These are phyloP conservation scores for Empidonax alnorum DNA, from an alignment of 2,113 vertebrate species.

Conservation along the genomic window DNA sequence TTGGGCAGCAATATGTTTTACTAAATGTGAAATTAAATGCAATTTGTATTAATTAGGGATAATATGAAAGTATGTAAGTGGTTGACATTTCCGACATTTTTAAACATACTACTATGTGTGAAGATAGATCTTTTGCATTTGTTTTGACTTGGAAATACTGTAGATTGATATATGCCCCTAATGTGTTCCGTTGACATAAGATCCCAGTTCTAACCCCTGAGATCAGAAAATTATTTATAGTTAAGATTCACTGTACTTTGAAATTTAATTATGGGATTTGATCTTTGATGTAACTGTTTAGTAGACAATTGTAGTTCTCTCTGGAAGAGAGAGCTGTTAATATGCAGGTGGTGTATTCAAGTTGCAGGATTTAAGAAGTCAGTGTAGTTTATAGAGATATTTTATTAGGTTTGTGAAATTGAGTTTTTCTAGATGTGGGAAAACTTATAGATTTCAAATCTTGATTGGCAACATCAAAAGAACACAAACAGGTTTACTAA, in stretches of 20 bases:
- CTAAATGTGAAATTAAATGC: slow-evolving; percentile 70
- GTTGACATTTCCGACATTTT: slow-evolving; percentile 71
- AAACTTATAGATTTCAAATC: slow-evolving; percentile 16
- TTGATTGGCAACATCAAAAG: slow-evolving; percentile 20
- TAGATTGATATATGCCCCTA: background rate
- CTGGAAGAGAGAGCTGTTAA: background rate
- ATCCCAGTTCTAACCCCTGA: background rate
- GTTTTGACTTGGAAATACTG: slow-evolving; percentile 39
- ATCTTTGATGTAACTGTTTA: slow-evolving; percentile 7
- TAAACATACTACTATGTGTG: slow-evolving; percentile 46
- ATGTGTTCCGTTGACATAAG: slow-evolving; percentile 6
- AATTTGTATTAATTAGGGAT: slow-evolving; percentile 72
- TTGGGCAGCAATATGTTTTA: slow-evolving; percentile 72
- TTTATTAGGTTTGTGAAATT: slow-evolving; percentile 7
- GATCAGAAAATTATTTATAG: slow-evolving; percentile 32
- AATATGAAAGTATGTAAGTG: slow-evolving; percentile 64
- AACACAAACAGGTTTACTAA: slow-evolving; percentile 52
- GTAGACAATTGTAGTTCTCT: slow-evolving; percentile 33
- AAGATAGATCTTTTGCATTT: slow-evolving; percentile 54
- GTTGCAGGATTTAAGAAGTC: slow-evolving; percentile 32
- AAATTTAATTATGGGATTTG: slow-evolving; percentile 32
- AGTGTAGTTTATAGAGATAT: background rate
- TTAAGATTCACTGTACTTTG: background rate
- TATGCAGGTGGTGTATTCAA: background rate
- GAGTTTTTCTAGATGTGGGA: slow-evolving; percentile 9